Evolutionary conservation across 2,113 vertebrate genomes (phyloP).

Genomic region (Xiphophorus hellerii): DNA sequence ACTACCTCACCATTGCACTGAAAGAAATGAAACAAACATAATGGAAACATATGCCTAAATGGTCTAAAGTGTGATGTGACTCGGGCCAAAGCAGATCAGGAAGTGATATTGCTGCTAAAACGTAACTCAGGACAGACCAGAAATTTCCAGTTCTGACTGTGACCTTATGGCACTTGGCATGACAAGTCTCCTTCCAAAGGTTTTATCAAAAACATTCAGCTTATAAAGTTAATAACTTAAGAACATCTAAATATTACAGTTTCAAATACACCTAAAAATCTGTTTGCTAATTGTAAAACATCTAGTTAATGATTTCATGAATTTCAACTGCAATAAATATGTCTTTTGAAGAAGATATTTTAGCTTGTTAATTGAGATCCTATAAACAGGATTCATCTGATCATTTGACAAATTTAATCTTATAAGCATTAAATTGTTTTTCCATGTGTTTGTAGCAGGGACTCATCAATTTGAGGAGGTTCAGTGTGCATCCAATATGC

Average conservation of each 20-base stretch:
- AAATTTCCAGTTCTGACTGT: too few species aligned
- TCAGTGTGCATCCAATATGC: neutral
- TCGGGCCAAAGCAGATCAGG: too few species aligned
- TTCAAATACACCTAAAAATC: neutral
- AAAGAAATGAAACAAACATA: neutral
- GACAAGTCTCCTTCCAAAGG: neutral
- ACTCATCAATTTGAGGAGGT: too few species aligned
- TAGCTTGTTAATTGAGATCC: too few species aligned
- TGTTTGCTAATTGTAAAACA: neutral
- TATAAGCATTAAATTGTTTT: too few species aligned
- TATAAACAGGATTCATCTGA: too few species aligned
- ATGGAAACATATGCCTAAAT: neutral
- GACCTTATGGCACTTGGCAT: neutral
- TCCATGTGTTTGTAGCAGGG: too few species aligned
- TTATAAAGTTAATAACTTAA: neutral
- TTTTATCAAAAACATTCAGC: neutral
- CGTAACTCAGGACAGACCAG: neutral
- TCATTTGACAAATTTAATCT: too few species aligned
- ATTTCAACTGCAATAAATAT: too few species aligned
- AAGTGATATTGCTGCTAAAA: neutral
- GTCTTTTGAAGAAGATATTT: too few species aligned
- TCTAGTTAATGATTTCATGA: too few species aligned
- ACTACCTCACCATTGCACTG: neutral
- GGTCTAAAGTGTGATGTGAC: neutral
- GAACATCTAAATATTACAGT: neutral